Evolutionary conservation across 2,797 vertebrate species (phyloP), one percentile per base, ranked within the genome.

Genomic region (Xenopus petersii): DNA sequence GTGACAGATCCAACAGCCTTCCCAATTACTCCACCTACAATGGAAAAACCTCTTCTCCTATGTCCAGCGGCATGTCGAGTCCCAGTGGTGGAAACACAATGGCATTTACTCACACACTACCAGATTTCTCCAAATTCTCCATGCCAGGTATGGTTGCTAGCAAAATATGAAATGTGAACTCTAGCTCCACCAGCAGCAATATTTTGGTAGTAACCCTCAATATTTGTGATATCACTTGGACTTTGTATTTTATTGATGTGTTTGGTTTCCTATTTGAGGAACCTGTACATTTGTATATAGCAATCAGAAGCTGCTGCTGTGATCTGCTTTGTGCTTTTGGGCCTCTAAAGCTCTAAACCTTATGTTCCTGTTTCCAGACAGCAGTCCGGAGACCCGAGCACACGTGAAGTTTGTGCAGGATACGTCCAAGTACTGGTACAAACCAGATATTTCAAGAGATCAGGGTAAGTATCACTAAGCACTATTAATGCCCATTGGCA

Each of bases 351-450:
- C 21, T 60, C 3, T 36, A 33, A 30, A 63, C n/a, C 5, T 63
- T 4, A 12, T 33, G 11, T 71, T 51, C 68, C 11, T 17, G 42
- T 26, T 64, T 82, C 62, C 84, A 99, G 98, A 99, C 80, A 92
- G 93, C 80, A 96, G 93, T 81, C 94, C 95, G 0, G 97, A 99
- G 82, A 95, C 92, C 6, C 91, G 92, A 81, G 89, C 98, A 60
- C 97, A 94, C 11, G 94, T 97, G 79, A 99, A 99, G 85, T 99
- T 99, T 89, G 98, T 99, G 66, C 97, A 99, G 88, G 98, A 99
- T 84, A 99, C 98, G 13, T 95, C 97, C 78, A 99, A 96, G 86
- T 99, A 94, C 87, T 99, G 98, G 98, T 99, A 99, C 88, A 99
- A 98, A 81, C 95, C 97, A 0, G 96, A 99, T 46, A 99, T 99